These are phyloP conservation scores for Limnephilus rhombicus DNA, from an alignment of 2,888 invertebrate genomes.

Conservation along the genomic window DNA sequence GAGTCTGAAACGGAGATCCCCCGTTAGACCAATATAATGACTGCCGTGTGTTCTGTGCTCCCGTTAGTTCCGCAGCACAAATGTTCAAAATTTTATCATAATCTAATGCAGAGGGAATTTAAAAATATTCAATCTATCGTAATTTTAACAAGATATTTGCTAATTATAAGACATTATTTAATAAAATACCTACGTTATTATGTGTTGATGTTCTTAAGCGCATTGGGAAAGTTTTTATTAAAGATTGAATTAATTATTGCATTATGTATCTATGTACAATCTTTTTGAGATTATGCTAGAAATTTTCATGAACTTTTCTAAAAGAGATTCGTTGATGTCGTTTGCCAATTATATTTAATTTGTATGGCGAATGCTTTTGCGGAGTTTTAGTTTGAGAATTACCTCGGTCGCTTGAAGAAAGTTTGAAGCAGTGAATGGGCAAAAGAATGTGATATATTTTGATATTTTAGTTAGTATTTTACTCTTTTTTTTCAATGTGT, in stretches of 20 bases:
- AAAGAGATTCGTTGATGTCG: not conserved
- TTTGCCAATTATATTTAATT: not conserved
- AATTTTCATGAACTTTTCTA: not conserved
- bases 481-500: not conserved
- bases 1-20: constrained; percentile 9
- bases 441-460: constrained; percentile 41
- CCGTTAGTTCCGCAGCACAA: not conserved
- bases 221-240: not conserved
- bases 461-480: constrained; percentile 44
- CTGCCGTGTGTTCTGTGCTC: not conserved
- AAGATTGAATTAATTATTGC: not conserved
- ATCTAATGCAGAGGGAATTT: not conserved
- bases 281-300: not conserved
- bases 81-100: constrained; percentile 1
- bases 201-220: not conserved
- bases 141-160: not conserved
- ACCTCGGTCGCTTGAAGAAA: not conserved
- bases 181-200: not conserved
- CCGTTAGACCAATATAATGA: not conserved
- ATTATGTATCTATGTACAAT: too few species aligned
- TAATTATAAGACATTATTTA: not conserved
- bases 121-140: not conserved
- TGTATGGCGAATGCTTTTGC: not conserved
- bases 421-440: constrained; percentile 6
- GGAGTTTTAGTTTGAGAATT: not conserved